These are phyloP conservation scores for Onychomys torridus DNA, from an alignment of 2,797 vertebrate species.

Conservation along the genomic window DNA sequence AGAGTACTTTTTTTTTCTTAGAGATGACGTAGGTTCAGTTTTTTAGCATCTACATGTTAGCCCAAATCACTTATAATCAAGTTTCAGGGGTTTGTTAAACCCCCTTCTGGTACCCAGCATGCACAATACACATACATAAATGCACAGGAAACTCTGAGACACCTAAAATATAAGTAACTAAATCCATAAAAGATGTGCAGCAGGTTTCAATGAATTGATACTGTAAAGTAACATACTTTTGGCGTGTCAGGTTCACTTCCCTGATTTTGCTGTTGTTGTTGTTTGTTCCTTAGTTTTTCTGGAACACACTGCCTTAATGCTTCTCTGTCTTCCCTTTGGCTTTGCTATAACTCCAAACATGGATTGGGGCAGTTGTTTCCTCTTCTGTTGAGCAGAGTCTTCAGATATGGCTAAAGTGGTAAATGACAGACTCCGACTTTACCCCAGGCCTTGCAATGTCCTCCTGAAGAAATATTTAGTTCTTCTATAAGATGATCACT, in stretches of 20 bases:
- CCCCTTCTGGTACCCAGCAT: not conserved
- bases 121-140: not conserved
- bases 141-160: not conserved
- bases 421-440: not conserved
- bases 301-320: fast-evolving
- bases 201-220: not conserved
- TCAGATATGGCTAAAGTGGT: not conserved
- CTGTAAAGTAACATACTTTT: constrained; percentile 41
- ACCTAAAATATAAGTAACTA: not conserved
- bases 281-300: not conserved
- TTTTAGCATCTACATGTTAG: not conserved
- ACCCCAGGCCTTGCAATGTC: not conserved
- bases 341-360: not conserved
- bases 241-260: not conserved
- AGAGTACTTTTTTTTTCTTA: not conserved
- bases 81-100: not conserved
- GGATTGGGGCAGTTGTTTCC: not conserved
- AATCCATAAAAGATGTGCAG: not conserved
- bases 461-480: not conserved
- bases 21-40: not conserved
- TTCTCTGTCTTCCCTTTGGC: not conserved
- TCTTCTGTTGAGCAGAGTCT: not conserved
- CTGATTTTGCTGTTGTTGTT: not conserved
- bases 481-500: not conserved
- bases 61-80: not conserved